Evolutionary conservation across 2,113 vertebrate species (phyloP).

Genomic region (Conger conger): DNA sequence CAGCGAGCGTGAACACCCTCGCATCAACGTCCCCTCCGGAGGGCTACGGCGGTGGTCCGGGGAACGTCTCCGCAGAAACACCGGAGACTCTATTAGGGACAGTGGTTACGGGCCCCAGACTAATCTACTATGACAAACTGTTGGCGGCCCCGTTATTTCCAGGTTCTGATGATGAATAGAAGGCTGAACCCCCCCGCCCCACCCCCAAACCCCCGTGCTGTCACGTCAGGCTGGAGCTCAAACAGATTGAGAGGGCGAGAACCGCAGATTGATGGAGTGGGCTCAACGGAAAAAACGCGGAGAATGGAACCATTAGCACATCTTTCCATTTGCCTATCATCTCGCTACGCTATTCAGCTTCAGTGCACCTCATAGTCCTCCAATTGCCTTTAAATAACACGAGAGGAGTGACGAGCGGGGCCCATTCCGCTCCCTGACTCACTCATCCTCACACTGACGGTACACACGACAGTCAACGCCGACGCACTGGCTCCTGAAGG

Average conservation of each 20-base stretch:
- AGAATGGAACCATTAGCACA: conserved; percentile 62
- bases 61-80: conserved; percentile 59
- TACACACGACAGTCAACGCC: neutral
- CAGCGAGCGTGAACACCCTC: neutral
- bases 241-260: conserved; percentile 70
- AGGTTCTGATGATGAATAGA: conserved; percentile 69
- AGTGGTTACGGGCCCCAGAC: conserved; percentile 72
- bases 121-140: conserved; percentile 76
- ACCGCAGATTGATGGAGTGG: conserved; percentile 64
- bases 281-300: conserved; percentile 15
- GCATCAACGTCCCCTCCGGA: conserved; percentile 41
- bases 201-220: conserved; percentile 53
- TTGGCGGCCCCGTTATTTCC: conserved; percentile 74
- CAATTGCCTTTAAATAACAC: conserved; percentile 17
- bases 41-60: conserved; percentile 63
- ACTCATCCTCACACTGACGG: neutral
- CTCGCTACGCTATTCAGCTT: conserved; percentile 43
- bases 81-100: conserved; percentile 71
- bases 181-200: conserved; percentile 47
- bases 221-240: conserved; percentile 70
- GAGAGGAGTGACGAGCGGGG: neutral
- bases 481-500: neutral
- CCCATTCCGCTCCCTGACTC: neutral
- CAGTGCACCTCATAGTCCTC: conserved; percentile 25
- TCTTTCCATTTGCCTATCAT: conserved; percentile 57